Conservation (phyloP, 1,140 invertebrate genomes). For the Papilio machaon region DNA sequence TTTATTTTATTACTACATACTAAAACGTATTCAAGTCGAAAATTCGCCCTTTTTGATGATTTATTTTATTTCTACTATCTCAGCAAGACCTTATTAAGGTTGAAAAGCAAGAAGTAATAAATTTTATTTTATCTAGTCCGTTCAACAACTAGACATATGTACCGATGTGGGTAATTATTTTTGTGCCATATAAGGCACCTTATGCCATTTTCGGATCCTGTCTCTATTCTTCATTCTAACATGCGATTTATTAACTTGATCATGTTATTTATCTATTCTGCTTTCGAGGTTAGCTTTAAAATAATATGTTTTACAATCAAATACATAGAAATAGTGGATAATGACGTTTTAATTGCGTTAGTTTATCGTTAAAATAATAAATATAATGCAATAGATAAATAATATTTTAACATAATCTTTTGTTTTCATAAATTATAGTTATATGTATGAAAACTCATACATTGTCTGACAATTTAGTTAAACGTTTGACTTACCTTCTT, state of each 20-base stretch:
- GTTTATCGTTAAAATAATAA: neutral
- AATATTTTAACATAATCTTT: neutral
- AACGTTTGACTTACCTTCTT: slow-evolving; percentile 73
- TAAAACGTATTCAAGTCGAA: too few relatives aligned
- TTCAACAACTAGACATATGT: slow-evolving; percentile 33
- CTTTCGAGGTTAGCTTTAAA: neutral
- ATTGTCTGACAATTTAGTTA: neutral
- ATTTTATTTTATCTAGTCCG: slow-evolving; percentile 14
- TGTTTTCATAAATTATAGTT: neutral
- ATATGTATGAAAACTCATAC: neutral
- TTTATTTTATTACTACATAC: neutral
- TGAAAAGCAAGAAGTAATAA: slow-evolving; percentile 23
- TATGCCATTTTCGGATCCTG: slow-evolving; percentile 36
- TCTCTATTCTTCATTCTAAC: slow-evolving; percentile 39
- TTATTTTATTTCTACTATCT: neutral
- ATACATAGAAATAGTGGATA: neutral
- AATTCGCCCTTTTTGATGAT: neutral
- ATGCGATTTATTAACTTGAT: slow-evolving; percentile 34
- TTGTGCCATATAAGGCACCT: slow-evolving; percentile 24
- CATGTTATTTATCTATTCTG: slow-evolving; percentile 32
- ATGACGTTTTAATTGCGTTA: neutral
- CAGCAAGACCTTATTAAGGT: neutral
- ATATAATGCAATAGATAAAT: too few relatives aligned
- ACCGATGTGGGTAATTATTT: slow-evolving; percentile 38
- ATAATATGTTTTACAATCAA: neutral